phyloP scores from a whole-genome alignment of 2,113 vertebrate genomes.

The Pseudolaguvia tuberculata region DNA sequence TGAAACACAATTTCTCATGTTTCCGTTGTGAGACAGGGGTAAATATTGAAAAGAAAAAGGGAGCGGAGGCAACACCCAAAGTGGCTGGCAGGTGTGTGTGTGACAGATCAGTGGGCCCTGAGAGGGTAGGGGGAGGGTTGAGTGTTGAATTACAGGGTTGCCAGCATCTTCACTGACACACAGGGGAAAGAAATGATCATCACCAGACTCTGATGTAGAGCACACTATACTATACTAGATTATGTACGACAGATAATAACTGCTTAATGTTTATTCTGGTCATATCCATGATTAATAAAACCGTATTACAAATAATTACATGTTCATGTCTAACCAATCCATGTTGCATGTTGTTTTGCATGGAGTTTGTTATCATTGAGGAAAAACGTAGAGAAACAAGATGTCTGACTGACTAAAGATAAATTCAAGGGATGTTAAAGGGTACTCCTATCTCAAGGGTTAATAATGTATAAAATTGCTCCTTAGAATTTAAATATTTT shows the following conservation, averaged over 20 bases:
- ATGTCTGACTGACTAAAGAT: not conserved
- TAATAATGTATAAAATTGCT: no score
- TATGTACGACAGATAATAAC: not conserved
- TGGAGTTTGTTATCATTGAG: no score
- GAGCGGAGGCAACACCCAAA: slow-evolving; percentile 40
- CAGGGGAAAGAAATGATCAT: slow-evolving; percentile 56
- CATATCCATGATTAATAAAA: not conserved
- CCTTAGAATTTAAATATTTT: no score
- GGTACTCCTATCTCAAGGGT: slow-evolving; percentile 13
- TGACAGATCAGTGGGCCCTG: slow-evolving; percentile 48
- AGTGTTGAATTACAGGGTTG: slow-evolving; percentile 63
- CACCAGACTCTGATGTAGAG: slow-evolving; percentile 46
- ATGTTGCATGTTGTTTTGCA: not conserved
- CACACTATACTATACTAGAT: not conserved
- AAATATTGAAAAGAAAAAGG: slow-evolving; percentile 34
- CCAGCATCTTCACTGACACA: slow-evolving; percentile 62
- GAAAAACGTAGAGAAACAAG: not conserved
- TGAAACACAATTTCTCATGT: slow-evolving; percentile 9
- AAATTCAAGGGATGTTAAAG: slow-evolving; percentile 38
- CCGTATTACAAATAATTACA: not conserved
- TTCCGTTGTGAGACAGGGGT: not conserved
- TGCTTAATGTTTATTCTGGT: not conserved
- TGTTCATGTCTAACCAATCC: not conserved
- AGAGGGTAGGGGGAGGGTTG: slow-evolving; percentile 36
- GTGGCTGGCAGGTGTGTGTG: slow-evolving; percentile 44